phyloP scores from a whole-genome alignment of 2,113 vertebrate species.

The Rhizomys pruinosus region DNA sequence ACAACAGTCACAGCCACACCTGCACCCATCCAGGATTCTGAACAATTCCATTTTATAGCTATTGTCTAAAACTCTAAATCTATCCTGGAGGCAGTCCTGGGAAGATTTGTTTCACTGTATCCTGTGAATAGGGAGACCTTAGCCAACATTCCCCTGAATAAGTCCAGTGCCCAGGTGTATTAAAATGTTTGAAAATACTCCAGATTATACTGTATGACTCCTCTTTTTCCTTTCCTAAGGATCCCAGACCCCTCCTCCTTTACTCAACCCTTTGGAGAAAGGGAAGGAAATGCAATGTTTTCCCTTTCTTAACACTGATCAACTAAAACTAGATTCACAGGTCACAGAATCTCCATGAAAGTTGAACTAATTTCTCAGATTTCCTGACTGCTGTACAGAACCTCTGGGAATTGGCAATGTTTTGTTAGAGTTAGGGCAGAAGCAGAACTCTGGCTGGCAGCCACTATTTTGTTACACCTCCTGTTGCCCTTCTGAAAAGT shows the following conservation, averaged over 20 bases:
- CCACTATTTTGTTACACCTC: slow-evolving; percentile 10
- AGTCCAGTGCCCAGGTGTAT: not conserved
- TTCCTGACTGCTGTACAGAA: not conserved
- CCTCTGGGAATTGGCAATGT: slow-evolving; percentile 4
- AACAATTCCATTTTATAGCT: slow-evolving; percentile 4
- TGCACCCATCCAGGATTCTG: not conserved
- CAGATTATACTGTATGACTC: not conserved
- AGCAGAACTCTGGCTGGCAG: slow-evolving; percentile 14
- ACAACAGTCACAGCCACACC: not conserved
- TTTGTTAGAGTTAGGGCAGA: slow-evolving; percentile 38
- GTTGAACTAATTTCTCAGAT: slow-evolving; percentile 31
- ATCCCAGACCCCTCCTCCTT: not conserved
- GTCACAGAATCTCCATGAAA: slow-evolving; percentile 9
- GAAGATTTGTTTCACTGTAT: not conserved
- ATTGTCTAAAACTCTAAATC: not conserved
- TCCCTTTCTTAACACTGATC: slow-evolving; percentile 3
- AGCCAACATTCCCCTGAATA: not conserved
- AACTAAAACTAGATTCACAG: slow-evolving; percentile 35
- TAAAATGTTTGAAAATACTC: slow-evolving; percentile 24
- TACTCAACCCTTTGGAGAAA: not conserved
- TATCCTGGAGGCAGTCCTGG: not conserved
- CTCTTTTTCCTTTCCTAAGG: not conserved
- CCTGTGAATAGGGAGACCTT: not conserved
- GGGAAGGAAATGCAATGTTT: not conserved
- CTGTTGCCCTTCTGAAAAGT: slow-evolving; percentile 32